Percentiles rank a stretch among this genome's conserved stretches.
Evolutionary conservation across 2,113 vertebrate species (phyloP).

Genomic region (Ciconia stormi): DNA sequence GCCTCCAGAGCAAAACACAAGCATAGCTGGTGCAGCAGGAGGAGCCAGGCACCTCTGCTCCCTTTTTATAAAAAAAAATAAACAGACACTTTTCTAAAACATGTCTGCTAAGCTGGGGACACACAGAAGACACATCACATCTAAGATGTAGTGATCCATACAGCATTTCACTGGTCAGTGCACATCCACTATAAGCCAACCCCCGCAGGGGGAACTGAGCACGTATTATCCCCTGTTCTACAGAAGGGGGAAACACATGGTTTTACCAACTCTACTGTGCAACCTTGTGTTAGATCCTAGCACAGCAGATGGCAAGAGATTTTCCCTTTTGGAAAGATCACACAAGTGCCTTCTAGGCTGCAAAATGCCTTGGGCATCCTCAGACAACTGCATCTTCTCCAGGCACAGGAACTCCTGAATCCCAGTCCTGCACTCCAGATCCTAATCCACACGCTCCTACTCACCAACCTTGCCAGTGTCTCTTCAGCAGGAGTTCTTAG

Average conservation of each 20-base stretch:
- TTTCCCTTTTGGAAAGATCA: conserved; percentile 32
- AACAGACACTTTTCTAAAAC: background rate
- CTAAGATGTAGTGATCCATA: background rate
- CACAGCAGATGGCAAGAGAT: background rate
- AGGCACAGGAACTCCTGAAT: background rate
- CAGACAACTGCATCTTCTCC: background rate
- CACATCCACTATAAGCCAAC: background rate
- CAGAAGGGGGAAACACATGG: background rate
- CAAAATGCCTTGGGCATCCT: conserved; percentile 28
- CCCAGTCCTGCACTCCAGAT: background rate
- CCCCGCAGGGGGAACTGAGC: background rate
- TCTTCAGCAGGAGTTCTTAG: conserved; percentile 42
- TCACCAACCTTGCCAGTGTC: conserved; percentile 45
- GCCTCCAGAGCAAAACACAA: background rate
- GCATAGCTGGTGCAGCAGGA: background rate
- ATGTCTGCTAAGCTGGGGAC: background rate
- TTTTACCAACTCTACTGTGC: background rate
- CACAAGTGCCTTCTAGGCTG: conserved; percentile 30
- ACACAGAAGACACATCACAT: background rate
- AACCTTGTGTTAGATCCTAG: background rate
- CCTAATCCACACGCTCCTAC: background rate
- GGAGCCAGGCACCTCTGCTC: background rate
- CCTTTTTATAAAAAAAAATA: background rate
- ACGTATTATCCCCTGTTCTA: background rate
- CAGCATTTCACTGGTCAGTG: background rate